Evolutionary conservation across 2,797 vertebrate genomes (phyloP).

Genomic region (Cryptoblepharus egeriae): DNA sequence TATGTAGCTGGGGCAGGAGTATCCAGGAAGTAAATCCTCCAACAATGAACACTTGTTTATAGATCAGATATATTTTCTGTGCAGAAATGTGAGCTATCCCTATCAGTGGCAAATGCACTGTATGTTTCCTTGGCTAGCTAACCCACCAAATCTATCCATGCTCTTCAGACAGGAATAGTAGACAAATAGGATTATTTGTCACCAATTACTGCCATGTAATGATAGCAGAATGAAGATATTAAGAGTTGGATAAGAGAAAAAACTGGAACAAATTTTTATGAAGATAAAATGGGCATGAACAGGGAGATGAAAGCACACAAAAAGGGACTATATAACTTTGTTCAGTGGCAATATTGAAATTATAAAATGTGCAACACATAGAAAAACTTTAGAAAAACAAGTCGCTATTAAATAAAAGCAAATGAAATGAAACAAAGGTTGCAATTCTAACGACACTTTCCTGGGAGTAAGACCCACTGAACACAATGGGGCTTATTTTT

Average conservation of each 20-base stretch:
- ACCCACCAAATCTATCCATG: background rate
- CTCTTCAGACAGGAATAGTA: background rate
- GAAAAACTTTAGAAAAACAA: background rate
- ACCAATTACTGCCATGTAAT: background rate
- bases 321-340: background rate
- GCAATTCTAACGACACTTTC: too few species aligned
- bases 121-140: background rate
- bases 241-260: background rate
- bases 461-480: too few species aligned
- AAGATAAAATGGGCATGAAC: background rate
- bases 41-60: background rate
- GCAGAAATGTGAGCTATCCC: background rate
- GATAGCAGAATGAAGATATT: background rate
- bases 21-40: background rate
- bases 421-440: background rate
- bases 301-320: background rate
- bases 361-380: background rate
- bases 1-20: too few species aligned
- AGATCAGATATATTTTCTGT: background rate
- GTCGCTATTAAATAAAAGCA: background rate
- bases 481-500: too few species aligned
- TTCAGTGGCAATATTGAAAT: slow-evolving; percentile 4
- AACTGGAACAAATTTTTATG: background rate
- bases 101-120: background rate
- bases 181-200: background rate